phyloP scores from a whole-genome alignment of 2,797 vertebrate species.

The Cichlasoma orientale region DNA sequence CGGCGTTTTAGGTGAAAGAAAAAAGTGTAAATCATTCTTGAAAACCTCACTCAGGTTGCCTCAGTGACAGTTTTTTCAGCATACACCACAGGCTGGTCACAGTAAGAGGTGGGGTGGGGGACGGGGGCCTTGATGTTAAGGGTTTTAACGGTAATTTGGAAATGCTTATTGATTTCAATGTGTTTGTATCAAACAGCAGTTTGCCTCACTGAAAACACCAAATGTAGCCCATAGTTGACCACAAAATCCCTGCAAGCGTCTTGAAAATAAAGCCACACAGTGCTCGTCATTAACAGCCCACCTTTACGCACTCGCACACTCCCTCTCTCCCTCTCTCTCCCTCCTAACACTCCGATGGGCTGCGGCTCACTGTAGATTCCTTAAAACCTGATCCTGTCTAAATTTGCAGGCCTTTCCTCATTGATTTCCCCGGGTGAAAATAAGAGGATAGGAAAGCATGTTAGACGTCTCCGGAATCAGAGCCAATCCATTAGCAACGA shows the following conservation, averaged over 20 bases:
- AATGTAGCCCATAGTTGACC: neutral
- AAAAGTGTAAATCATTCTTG: too few relatives aligned
- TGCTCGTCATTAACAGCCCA: slow-evolving; percentile 20
- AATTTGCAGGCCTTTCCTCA: slow-evolving; percentile 89
- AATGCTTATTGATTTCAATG: neutral
- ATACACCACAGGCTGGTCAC: neutral
- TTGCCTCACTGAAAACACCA: neutral
- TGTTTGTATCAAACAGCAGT: neutral
- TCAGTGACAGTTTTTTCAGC: neutral
- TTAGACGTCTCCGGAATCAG: slow-evolving; percentile 92
- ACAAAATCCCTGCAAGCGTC: slow-evolving; percentile 14
- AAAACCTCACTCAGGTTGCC: too few relatives aligned
- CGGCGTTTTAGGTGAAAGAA: neutral
- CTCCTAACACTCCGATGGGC: slow-evolving; percentile 48
- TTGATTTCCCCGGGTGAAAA: slow-evolving; percentile 92
- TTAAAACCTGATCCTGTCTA: slow-evolving; percentile 91
- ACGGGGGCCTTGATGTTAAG: neutral
- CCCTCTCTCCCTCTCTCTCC: neutral
- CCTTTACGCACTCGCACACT: slow-evolving; percentile 1
- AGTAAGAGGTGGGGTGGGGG: neutral
- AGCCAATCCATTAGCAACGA: slow-evolving; percentile 96
- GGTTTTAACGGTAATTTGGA: neutral
- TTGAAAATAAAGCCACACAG: slow-evolving; percentile 21
- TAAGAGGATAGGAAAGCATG: slow-evolving; percentile 89
- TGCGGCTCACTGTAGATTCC: slow-evolving; percentile 77